Evolutionary conservation across 2,113 vertebrate genomes (phyloP).

Genomic region (Eidolon helvum): DNA sequence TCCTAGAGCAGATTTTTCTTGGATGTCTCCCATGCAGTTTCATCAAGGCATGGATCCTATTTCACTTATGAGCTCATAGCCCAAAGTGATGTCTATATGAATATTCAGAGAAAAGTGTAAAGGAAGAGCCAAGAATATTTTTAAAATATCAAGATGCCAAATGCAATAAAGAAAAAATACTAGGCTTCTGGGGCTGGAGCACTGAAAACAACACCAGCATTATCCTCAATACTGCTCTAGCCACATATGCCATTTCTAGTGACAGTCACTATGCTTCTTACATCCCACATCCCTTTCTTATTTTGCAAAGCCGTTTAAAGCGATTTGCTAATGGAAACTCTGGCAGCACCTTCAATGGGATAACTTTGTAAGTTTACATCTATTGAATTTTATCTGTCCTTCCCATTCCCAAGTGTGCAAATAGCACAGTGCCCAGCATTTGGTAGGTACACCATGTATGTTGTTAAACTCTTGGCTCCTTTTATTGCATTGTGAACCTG

Average conservation of each 20-base stretch:
- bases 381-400: not conserved
- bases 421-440: not conserved
- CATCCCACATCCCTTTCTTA: not conserved
- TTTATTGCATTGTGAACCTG: not conserved
- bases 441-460: not conserved
- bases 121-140: conserved; percentile 10
- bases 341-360: not conserved
- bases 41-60: not conserved
- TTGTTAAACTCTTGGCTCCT: not conserved
- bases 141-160: not conserved
- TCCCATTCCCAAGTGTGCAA: not conserved
- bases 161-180: not conserved
- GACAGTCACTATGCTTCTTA: not conserved
- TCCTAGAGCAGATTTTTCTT: conserved; percentile 20
- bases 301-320: not conserved
- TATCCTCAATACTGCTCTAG: not conserved
- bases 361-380: not conserved
- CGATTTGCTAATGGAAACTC: conserved; percentile 18
- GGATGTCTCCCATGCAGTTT: not conserved
- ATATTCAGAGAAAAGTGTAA: conserved; percentile 16
- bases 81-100: not conserved
- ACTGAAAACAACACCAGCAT: not conserved
- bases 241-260: not conserved
- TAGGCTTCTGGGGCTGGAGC: not conserved
- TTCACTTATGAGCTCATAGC: not conserved